Base-by-base conservation (phyloP, 2,888 invertebrate species). In the Drosophila suboccidentalis region DNA sequence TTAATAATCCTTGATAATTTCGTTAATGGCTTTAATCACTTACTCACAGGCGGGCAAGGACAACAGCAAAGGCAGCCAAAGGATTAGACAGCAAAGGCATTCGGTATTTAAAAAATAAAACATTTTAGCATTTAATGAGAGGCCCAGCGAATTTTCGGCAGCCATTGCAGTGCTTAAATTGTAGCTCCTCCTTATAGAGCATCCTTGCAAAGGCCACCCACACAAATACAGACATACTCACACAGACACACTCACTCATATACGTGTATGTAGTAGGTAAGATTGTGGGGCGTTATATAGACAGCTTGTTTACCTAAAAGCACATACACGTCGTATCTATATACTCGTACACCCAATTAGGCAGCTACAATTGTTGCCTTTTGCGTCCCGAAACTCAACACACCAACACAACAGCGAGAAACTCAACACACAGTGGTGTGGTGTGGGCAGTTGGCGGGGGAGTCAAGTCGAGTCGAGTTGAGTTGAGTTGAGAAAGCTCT, bases 11-110 rank as follows among this genome's bases (percentile, higher is more conserved):
- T 67, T 87, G 90, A 91, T 91, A 91, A 91, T 91, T 91, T 91
- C 87, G 90, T 92, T 92, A 91, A 91, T 91, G 91, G 91, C 80
- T 91, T 91, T 92, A 91, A 91, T 91, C 91, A 91, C 88, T 90
- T 85, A 86, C 89, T 68, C 74, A 41, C 87, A 86, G 87, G 57
- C 68, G 59, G 34, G 68, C 44, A n/a, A 41, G 41, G 17, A 51
- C 38, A 44, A 43, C 13, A 68, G 66, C 17, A 22, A 38, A 17
- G 22, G 43, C 43, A 41, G 51, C 19, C 11, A 43, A 57, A 55
- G 59, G 49, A 60, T 60, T 60, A 39, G 43, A 47, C 22, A 47
- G 58, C 22, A 8, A 15, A 26, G 46, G n/a, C 36, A 53, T 71
- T 46, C 34, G 50, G 44, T 46, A 69, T 73, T 73, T 72, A 63